phyloP scores from a whole-genome alignment of 2,797 vertebrate genomes.

The Rhynchotus rufescens region DNA sequence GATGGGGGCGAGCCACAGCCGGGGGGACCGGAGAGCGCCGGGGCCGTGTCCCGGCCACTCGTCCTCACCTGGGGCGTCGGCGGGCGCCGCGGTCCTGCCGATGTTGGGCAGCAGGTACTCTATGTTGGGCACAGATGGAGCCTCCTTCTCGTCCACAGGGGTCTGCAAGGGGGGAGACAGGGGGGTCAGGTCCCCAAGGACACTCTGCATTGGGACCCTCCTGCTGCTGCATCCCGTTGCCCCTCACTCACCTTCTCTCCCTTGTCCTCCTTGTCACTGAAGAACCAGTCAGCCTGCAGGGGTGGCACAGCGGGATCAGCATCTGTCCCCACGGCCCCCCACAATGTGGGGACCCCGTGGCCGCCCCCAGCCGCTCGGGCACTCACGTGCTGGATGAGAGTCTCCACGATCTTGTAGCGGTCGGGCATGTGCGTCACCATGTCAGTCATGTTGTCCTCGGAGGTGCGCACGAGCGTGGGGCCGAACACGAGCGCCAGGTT shows the following conservation, averaged over 20 bases:
- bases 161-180: slow-evolving; percentile 78
- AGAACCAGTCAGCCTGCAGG: slow-evolving; percentile 92
- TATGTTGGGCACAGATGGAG: slow-evolving; percentile 94
- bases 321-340: rapidly evolving
- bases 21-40: rapidly evolving
- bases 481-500: slow-evolving; percentile 97
- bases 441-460: slow-evolving; percentile 99
- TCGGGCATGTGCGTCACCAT: slow-evolving; percentile 99
- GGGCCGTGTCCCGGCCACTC: rapidly evolving
- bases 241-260: slow-evolving; percentile 89
- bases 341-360: too few relatives aligned
- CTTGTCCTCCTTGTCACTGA: slow-evolving; percentile 91
- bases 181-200: not conserved
- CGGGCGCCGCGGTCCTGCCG: slow-evolving; percentile 88
- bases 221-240: not conserved
- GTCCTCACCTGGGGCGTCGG: slow-evolving; percentile 92
- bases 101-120: slow-evolving; percentile 98
- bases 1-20: too few relatives aligned
- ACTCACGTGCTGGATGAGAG: slow-evolving; percentile 95
- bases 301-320: not conserved
- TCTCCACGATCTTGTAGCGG: slow-evolving; percentile 98
- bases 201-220: too few relatives aligned
- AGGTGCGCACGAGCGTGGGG: slow-evolving; percentile 93
- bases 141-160: slow-evolving; percentile 92
- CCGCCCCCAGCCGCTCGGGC: not conserved